Evolutionary conservation across 2,888 invertebrate genomes (phyloP).

Genomic region (Eulithis prunata): DNA sequence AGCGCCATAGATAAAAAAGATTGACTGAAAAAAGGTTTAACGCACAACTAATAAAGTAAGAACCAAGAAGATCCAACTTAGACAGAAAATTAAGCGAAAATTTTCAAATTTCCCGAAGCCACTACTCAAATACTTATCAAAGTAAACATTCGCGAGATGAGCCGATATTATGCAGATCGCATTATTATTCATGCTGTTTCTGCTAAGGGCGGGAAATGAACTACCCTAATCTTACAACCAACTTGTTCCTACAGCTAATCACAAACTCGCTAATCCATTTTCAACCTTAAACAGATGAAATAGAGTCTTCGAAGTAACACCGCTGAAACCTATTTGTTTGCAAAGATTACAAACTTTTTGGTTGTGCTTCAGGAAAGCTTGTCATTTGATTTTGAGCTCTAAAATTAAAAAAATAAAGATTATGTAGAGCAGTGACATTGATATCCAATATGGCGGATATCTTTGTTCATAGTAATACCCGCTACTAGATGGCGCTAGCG

Average conservation of each 20-base stretch:
- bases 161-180: constrained; percentile 79
- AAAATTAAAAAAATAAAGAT: background rate
- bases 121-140: constrained; percentile 69
- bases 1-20: too few relatives aligned
- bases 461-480: constrained; percentile 56
- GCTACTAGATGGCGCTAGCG: constrained; percentile 77
- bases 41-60: too few relatives aligned
- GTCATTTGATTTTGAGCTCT: constrained; percentile 50
- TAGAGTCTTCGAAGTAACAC: constrained; percentile 6
- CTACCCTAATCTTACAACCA: constrained; percentile 73
- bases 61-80: too few relatives aligned
- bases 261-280: constrained; percentile 20
- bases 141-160: constrained; percentile 74
- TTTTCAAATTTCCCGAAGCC: constrained; percentile 50
- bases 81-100: constrained; percentile 19
- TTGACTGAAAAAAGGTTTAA: too few relatives aligned
- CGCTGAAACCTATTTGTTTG: background rate
- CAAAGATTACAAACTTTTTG: constrained; percentile 15
- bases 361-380: constrained; percentile 6
- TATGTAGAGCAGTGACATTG: background rate
- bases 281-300: constrained; percentile 2
- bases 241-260: constrained; percentile 47
- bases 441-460: constrained; percentile 32
- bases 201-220: constrained; percentile 71
- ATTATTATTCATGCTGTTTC: constrained; percentile 84